These are phyloP conservation scores for Drosophila sordidula DNA, from an alignment of 2,888 invertebrate genomes.

Conservation along the genomic window DNA sequence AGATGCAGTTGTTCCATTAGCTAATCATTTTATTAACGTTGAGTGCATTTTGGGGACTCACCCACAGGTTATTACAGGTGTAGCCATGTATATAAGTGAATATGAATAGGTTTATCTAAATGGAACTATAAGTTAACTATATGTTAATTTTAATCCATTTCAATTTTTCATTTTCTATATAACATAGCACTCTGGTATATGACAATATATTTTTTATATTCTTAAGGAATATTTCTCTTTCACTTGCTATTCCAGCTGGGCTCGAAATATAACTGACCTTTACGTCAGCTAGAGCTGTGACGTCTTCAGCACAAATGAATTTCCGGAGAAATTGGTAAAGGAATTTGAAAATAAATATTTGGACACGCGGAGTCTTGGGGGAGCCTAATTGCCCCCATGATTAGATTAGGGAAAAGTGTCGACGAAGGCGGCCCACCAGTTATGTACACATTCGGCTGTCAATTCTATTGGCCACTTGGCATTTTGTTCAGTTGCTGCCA, in stretches of 20 bases:
- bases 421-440: too few species aligned
- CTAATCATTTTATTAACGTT: neutral
- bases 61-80: neutral
- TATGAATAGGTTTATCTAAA: too few species aligned
- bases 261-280: slow-evolving; percentile 10
- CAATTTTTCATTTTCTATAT: too few species aligned
- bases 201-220: too few species aligned
- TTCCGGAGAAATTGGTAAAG: slow-evolving; percentile 1
- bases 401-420: slow-evolving; percentile 3
- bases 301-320: neutral
- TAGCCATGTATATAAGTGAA: too few species aligned
- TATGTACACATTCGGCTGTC: neutral
- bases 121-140: too few species aligned
- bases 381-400: neutral
- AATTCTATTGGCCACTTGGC: neutral
- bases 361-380: neutral
- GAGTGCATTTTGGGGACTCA: slow-evolving; percentile 14
- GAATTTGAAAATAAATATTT: slow-evolving; percentile 6
- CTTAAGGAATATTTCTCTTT: too few species aligned
- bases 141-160: too few species aligned
- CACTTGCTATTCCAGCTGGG: neutral
- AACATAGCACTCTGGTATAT: too few species aligned
- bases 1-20: slow-evolving; percentile 4
- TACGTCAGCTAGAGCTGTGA: neutral
- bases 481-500: neutral